Percentiles rank a stretch among this genome's conserved stretches.
These are phyloP conservation scores for Drosophila oshimai DNA, from an alignment of 1,140 invertebrate genomes.

Conservation along the genomic window DNA sequence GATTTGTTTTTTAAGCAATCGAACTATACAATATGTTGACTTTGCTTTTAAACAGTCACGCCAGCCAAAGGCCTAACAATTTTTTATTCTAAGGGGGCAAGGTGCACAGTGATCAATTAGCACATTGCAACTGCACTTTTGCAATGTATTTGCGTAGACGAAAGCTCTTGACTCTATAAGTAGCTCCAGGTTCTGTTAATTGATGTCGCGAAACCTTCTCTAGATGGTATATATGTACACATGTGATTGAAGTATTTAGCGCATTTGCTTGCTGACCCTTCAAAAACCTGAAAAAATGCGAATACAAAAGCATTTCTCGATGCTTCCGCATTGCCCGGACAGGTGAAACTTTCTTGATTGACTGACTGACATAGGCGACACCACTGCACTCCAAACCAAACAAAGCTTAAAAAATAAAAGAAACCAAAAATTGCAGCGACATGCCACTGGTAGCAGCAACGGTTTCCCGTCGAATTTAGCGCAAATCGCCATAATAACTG, in stretches of 20 bases:
- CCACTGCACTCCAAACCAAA: constrained; percentile 5
- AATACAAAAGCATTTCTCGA: constrained; percentile 11
- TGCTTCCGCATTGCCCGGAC: constrained; percentile 39
- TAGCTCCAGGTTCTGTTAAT: not conserved
- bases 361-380: constrained; percentile 34
- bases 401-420: not conserved
- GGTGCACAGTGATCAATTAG: constrained; percentile 28
- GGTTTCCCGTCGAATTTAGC: not conserved
- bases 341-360: constrained; percentile 40
- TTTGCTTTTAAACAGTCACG: constrained; percentile 7
- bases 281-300: constrained; percentile 32
- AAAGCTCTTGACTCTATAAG: not conserved
- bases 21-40: constrained; percentile 1
- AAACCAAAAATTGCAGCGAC: not conserved
- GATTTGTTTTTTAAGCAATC: constrained; percentile 19
- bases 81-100: constrained; percentile 12
- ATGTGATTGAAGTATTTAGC: constrained; percentile 24
- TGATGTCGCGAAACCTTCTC: constrained; percentile 18
- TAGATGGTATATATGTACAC: not conserved
- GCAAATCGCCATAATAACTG: too few species aligned
- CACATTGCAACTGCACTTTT: constrained; percentile 3
- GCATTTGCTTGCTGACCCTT: constrained; percentile 32
- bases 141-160: not conserved
- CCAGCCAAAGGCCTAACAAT: not conserved
- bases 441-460: not conserved